phyloP scores from a whole-genome alignment of 2,113 vertebrate genomes.

The Hirundichthys speculiger region DNA sequence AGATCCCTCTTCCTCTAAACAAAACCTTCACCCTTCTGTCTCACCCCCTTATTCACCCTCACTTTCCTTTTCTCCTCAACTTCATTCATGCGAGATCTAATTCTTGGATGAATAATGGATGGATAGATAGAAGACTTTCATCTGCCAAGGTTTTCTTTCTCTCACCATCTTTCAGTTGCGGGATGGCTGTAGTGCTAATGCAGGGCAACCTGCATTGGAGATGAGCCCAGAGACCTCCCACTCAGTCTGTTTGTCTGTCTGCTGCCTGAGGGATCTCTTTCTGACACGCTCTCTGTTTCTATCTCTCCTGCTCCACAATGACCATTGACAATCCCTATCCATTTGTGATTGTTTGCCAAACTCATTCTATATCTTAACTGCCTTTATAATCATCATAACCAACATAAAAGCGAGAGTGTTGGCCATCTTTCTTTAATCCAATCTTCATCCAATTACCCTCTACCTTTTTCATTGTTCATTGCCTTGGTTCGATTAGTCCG shows the following conservation, averaged over 20 bases:
- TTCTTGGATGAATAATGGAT: slow-evolving; percentile 85
- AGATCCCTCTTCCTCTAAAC: slow-evolving; percentile 9
- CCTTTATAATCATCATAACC: slow-evolving; percentile 2
- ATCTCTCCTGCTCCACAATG: slow-evolving; percentile 13
- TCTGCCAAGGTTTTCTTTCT: slow-evolving; percentile 66
- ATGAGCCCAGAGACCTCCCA: slow-evolving; percentile 85
- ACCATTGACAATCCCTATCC: slow-evolving; percentile 12
- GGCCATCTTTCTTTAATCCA: neutral
- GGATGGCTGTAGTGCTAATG: slow-evolving; percentile 74
- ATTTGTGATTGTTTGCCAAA: neutral
- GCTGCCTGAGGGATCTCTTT: slow-evolving; percentile 65
- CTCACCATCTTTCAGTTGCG: slow-evolving; percentile 52
- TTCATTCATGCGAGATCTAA: slow-evolving; percentile 78
- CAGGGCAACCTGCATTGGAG: slow-evolving; percentile 77
- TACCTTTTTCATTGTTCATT: slow-evolving; percentile 50
- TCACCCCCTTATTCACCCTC: slow-evolving; percentile 10
- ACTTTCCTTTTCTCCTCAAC: slow-evolving; percentile 32
- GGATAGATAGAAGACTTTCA: slow-evolving; percentile 74
- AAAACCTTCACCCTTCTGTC: slow-evolving; percentile 36
- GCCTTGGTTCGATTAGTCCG: slow-evolving; percentile 46
- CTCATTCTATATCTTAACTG: slow-evolving; percentile 2
- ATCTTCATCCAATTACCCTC: slow-evolving; percentile 41
- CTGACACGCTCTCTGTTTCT: slow-evolving; percentile 8
- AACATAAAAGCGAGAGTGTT: slow-evolving; percentile 6
- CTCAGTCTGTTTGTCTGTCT: slow-evolving; percentile 84